Evolutionary conservation across 2,797 vertebrate genomes (phyloP).

Genomic region (Sciaenops ocellatus): DNA sequence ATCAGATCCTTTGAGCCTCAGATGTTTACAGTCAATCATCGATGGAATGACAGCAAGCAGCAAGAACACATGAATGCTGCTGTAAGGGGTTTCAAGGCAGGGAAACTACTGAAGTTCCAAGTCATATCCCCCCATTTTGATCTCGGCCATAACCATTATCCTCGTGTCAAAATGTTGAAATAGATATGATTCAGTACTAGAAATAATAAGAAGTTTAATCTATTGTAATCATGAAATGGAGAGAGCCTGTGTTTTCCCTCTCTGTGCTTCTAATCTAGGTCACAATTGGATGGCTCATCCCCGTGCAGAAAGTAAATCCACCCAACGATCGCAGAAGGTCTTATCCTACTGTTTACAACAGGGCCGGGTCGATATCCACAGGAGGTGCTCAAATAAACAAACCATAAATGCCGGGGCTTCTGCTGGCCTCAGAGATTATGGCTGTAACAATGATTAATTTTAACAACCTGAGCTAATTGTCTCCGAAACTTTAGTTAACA

Average conservation of each 20-base stretch:
- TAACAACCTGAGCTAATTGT: conserved; percentile 85
- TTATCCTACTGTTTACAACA: conserved; percentile 76
- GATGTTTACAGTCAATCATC: conserved; percentile 68
- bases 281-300: conserved; percentile 71
- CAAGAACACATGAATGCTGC: conserved; percentile 55
- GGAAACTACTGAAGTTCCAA: conserved; percentile 55
- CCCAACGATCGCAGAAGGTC: conserved; percentile 67
- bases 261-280: conserved; percentile 65
- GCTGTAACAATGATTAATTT: conserved; percentile 84
- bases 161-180: conserved; percentile 20
- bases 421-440: conserved; percentile 70
- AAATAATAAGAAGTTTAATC: conserved; percentile 56
- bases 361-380: conserved; percentile 74
- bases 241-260: conserved; percentile 41
- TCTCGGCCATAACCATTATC: conserved; percentile 19
- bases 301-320: conserved; percentile 72
- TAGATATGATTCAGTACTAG: conserved; percentile 25
- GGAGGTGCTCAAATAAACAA: conserved; percentile 80
- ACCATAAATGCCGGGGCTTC: conserved; percentile 76
- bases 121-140: conserved; percentile 21
- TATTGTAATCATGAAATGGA: conserved; percentile 52
- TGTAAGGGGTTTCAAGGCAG: conserved; percentile 44
- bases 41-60: conserved; percentile 62
- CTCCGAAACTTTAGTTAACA: conserved; percentile 85
- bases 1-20: conserved; percentile 66